A percentile compares a stretch with the other conserved stretches of the same genome.
Conservation (phyloP, 2,113 vertebrate genomes). For the Takifugu bimaculatus region DNA sequence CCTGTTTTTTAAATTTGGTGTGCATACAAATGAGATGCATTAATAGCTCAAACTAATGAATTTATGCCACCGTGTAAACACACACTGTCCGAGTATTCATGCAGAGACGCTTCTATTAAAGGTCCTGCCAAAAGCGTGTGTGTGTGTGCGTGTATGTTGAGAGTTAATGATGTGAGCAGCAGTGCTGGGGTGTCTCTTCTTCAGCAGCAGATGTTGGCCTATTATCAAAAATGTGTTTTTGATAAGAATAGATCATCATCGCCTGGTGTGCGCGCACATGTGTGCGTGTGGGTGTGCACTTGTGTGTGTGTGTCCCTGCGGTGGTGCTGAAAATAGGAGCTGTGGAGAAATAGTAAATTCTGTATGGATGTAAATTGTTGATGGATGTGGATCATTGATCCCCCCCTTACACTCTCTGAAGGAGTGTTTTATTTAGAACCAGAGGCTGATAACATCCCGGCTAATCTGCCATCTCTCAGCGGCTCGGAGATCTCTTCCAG, state of each 20-base stretch:
- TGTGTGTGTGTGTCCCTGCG: slow-evolving; percentile 5
- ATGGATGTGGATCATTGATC: slow-evolving; percentile 49
- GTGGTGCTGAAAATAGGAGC: not conserved
- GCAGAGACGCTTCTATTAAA: too few species aligned
- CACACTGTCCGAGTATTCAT: too few species aligned
- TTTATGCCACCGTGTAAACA: too few species aligned
- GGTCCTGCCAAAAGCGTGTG: not conserved
- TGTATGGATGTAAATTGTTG: slow-evolving; percentile 34
- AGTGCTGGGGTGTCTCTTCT: slow-evolving; percentile 26
- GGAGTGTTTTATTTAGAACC: slow-evolving; percentile 34
- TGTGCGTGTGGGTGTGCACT: too few species aligned
- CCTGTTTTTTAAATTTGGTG: too few species aligned
- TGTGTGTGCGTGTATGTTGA: slow-evolving; percentile 5
- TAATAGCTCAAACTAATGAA: not conserved
- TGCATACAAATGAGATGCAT: too few species aligned
- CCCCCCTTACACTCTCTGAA: slow-evolving; percentile 17
- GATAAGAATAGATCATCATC: slow-evolving; percentile 27
- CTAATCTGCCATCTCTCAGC: slow-evolving; percentile 12
- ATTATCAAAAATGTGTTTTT: slow-evolving; percentile 47
- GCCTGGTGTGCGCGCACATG: not conserved
- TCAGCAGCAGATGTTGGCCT: slow-evolving; percentile 39
- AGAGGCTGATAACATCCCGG: slow-evolving; percentile 22
- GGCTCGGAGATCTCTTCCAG: slow-evolving; percentile 10
- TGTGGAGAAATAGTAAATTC: slow-evolving; percentile 23
- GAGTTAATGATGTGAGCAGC: slow-evolving; percentile 44